phyloP scores from a whole-genome alignment of 2,113 vertebrate genomes.

The Aegotheles bennettii region DNA sequence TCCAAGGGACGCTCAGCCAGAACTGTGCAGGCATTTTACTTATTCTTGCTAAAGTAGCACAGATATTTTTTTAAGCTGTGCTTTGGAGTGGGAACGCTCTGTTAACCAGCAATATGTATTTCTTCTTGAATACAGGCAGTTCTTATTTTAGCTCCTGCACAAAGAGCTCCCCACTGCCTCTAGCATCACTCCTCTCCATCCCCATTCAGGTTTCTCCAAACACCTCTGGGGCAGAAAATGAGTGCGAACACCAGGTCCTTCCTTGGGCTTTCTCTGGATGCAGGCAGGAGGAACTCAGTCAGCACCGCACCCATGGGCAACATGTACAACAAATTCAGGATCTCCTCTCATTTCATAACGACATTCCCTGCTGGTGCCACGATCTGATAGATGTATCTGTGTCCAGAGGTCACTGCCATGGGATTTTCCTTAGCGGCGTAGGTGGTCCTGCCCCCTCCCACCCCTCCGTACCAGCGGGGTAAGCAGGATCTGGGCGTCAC shows the following conservation, averaged over 20 bases:
- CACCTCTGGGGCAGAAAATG: neutral
- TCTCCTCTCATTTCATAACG: neutral
- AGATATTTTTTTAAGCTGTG: neutral
- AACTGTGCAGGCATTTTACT: accelerated
- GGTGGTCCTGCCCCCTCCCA: neutral
- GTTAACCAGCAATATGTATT: neutral
- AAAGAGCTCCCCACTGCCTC: neutral
- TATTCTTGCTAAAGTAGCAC: neutral
- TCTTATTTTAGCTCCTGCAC: neutral
- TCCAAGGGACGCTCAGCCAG: neutral
- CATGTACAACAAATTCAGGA: neutral
- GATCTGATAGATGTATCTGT: neutral
- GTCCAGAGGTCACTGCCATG: neutral
- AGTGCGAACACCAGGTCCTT: accelerated
- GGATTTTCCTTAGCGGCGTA: neutral
- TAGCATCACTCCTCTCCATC: neutral
- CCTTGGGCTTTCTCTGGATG: accelerated
- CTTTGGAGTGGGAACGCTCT: neutral
- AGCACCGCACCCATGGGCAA: accelerated
- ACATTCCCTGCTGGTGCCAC: neutral
- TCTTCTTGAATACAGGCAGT: neutral
- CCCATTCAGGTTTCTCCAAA: neutral
- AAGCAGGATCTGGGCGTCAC: neutral
- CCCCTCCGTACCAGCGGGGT: accelerated
- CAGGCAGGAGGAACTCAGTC: neutral